Evolutionary conservation across 2,797 vertebrate species (phyloP).

Genomic region (Coendou prehensilis): DNA sequence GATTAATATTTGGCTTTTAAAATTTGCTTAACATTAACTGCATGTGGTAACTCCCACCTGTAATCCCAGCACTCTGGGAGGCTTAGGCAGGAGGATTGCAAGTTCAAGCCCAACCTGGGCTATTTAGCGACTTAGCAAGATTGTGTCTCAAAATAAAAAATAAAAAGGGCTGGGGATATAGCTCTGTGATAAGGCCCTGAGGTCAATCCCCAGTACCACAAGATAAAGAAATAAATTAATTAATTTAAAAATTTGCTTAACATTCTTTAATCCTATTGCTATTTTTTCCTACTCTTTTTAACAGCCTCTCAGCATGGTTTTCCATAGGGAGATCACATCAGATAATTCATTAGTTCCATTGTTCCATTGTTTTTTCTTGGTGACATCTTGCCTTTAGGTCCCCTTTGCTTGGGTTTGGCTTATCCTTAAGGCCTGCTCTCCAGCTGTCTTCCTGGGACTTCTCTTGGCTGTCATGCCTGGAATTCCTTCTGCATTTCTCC

Average conservation of each 20-base stretch:
- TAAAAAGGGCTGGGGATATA: neutral
- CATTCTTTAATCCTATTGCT: neutral
- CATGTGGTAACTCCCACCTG: neutral
- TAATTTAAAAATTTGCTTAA: slow-evolving; percentile 13
- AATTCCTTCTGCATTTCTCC: neutral
- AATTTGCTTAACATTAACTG: neutral
- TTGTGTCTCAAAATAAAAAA: neutral
- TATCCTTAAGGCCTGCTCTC: neutral
- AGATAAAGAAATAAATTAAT: neutral
- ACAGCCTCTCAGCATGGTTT: neutral
- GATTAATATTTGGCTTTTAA: neutral
- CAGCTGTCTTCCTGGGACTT: slow-evolving; percentile 10
- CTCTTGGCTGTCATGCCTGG: slow-evolving; percentile 1
- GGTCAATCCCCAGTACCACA: neutral
- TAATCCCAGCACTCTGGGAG: neutral
- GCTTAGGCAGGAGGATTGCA: neutral
- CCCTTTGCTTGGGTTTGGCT: neutral
- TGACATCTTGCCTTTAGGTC: neutral
- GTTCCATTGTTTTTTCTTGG: neutral
- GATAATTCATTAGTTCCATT: neutral
- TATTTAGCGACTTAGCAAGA: neutral
- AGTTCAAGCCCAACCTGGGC: neutral
- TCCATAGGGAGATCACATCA: neutral
- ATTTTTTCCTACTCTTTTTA: neutral
- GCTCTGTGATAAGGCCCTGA: neutral